Base-by-base conservation (phyloP, 2,888 invertebrate species). In the Synanthedon tipuliformis region DNA sequence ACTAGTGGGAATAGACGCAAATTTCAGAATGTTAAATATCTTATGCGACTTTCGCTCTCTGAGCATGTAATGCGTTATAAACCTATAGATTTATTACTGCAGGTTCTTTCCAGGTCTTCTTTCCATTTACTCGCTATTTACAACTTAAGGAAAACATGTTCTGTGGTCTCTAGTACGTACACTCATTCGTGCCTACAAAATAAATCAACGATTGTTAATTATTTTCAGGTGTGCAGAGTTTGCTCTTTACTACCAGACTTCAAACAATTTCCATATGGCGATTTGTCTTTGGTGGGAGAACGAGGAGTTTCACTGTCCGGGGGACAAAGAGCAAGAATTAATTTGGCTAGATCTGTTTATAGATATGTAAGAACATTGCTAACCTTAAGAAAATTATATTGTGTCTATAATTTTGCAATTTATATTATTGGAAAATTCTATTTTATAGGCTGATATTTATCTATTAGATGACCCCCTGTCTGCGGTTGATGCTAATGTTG, bases 241-340 rank as follows among this genome's bases (percentile, higher is more conserved):
- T 93, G 93, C 66, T 91, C 91, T 2, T 68, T 94, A 55, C 68
- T 78, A 49, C 88, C 89, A 61, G 96, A 96, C 74, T 91, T 96
- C 63, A 88, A 90, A 52, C 89, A 92, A 59, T 89, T 96, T 60
- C 92, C 94, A 0, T 89, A 91, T 62, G 94, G 94, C 7, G 96
- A 96, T 70, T 78, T 89, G 61, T 94, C 94, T 0, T 75, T 94
- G 52, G 93, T 96, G 1, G 95, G 96, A 1, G 95, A 96, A 68
- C 89, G 93, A 50, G 96, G 96, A 11, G 90, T 92, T 0, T 92
- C 93, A 4, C 79, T 96, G 11, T 95, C 94, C 48, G 95, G 95
- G 8, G 95, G 95, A 8, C 95, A 96, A 79, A 90, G 91, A 69
- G 95, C 95, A 1, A 89, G 96, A 58, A 90, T 96, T 23, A 94